Evolutionary conservation across 2,113 vertebrate genomes (phyloP).

Genomic region (Sciurus niger): DNA sequence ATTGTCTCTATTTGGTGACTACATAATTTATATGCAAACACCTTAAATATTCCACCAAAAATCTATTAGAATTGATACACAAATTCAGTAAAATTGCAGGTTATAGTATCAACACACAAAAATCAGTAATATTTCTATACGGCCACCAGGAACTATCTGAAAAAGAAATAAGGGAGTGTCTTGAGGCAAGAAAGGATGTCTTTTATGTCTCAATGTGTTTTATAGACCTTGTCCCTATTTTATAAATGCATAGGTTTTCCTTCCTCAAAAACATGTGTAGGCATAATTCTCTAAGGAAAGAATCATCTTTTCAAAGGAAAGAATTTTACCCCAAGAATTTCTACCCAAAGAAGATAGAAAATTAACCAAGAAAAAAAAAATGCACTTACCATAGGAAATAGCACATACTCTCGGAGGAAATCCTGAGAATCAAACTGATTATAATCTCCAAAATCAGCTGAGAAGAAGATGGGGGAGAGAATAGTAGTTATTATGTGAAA

Average conservation of each 20-base stretch:
- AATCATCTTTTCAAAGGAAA: constrained; percentile 21
- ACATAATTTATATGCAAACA: neutral
- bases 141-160: neutral
- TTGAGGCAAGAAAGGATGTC: neutral
- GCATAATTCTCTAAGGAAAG: neutral
- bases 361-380: constrained; percentile 41
- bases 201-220: neutral
- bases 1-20: neutral
- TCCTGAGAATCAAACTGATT: constrained; percentile 96
- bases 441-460: constrained; percentile 98
- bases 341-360: neutral
- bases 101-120: neutral
- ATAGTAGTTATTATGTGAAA: neutral
- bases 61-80: neutral
- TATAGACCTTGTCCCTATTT: neutral
- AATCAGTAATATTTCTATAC: neutral
- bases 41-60: neutral
- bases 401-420: constrained; percentile 96
- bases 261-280: neutral
- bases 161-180: neutral
- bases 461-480: neutral
- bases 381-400: constrained; percentile 97
- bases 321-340: neutral
- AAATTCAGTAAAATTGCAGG: neutral
- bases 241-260: neutral